These are phyloP conservation scores for Bungarus multicinctus DNA, from an alignment of 2,113 vertebrate species.

Conservation along the genomic window DNA sequence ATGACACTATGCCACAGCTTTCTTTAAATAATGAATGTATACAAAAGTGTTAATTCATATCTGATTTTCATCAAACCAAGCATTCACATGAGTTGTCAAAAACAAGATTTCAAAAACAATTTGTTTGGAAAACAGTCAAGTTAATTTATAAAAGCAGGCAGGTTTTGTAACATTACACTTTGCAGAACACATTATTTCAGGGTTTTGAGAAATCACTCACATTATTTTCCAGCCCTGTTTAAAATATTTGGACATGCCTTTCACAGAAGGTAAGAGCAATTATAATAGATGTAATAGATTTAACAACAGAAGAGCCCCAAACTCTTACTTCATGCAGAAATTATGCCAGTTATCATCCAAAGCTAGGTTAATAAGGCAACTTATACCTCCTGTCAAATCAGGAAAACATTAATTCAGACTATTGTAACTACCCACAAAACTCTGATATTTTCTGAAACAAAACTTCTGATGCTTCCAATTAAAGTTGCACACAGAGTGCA, in stretches of 20 bases:
- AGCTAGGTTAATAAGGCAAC: not conserved
- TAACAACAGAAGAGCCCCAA: not conserved
- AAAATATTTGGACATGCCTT: not conserved
- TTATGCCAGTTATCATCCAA: not conserved
- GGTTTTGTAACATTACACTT: not conserved
- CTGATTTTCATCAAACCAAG: not conserved
- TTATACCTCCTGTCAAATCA: not conserved
- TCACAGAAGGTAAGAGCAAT: not conserved
- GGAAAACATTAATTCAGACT: not conserved
- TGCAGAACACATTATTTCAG: not conserved
- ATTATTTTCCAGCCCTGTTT: not conserved
- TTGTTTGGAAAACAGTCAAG: not conserved
- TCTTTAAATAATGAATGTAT: not conserved
- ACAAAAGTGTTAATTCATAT: not conserved
- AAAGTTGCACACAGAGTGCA: not conserved
- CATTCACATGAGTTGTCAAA: not conserved
- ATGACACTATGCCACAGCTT: not conserved
- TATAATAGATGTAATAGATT: not conserved
- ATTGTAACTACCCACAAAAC: not conserved
- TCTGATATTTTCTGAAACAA: not conserved
- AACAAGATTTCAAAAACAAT: not conserved
- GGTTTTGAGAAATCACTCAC: not conserved
- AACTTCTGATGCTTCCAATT: not conserved
- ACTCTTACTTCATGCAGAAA: not conserved
- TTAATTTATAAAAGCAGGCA: not conserved